phyloP scores from a whole-genome alignment of 2,113 vertebrate species.

The Neolamprologus sp. region DNA sequence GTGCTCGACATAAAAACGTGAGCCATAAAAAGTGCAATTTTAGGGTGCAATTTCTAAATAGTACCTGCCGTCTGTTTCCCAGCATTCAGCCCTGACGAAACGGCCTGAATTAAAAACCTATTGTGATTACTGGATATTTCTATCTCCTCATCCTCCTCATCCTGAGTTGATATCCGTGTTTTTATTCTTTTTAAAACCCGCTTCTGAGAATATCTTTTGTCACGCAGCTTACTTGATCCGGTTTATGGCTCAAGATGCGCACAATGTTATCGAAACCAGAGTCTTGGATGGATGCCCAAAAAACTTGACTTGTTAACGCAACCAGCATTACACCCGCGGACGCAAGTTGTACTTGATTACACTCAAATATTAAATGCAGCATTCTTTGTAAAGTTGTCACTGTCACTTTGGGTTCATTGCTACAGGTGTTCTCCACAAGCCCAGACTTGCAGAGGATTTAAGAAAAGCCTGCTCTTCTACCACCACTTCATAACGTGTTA shows the following conservation, averaged over 20 bases:
- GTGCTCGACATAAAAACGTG: background rate
- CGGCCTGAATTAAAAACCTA: background rate
- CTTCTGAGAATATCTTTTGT: background rate
- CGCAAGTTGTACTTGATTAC: background rate
- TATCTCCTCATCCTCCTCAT: background rate
- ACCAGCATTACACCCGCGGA: background rate
- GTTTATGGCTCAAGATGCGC: background rate
- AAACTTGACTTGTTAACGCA: background rate
- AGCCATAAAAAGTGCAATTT: background rate
- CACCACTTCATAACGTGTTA: constrained; percentile 37
- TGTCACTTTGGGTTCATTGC: constrained; percentile 45
- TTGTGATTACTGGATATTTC: background rate
- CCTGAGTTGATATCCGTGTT: background rate
- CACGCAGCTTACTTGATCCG: background rate
- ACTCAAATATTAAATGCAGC: background rate
- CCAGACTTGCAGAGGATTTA: constrained; percentile 53
- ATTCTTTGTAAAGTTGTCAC: constrained; percentile 41
- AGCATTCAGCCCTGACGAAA: background rate
- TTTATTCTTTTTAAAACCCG: background rate
- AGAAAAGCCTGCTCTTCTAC: constrained; percentile 63
- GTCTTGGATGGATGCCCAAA: background rate
- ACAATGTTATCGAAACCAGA: constrained; percentile 12
- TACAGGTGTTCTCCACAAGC: constrained; percentile 33
- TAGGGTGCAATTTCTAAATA: background rate
- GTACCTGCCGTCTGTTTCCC: background rate